Base-by-base conservation (phyloP, 2,113 vertebrate genomes). In the Rhineura floridana region DNA sequence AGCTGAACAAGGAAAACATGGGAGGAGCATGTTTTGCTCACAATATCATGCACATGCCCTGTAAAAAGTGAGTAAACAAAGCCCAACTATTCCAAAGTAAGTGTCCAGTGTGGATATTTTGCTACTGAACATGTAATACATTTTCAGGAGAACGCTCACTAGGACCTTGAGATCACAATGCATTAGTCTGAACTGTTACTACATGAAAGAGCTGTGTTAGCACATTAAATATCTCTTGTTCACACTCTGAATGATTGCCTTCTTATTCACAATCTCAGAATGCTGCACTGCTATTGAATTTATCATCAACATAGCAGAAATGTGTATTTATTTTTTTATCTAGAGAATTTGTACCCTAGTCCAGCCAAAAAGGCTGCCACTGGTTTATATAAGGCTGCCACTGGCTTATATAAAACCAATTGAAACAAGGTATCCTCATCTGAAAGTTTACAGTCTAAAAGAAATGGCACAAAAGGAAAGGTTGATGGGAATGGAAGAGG, bases 131-230 rank as follows among this genome's bases (percentile, higher is more conserved):
- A 91, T 94, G 93, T 95, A 94, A 95, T 95, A 92, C 93, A 93
- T 94, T 95, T 95, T 89, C 94, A 94, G 89, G 92, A 94, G 91
- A 92, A 95, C 42, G 65, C 82, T 84, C 93, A 93, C 92, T 92
- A 91, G 92, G 94, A 93, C 94, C 95, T 96, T 96, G 93, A 94
- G 95, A 96, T 93, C 94, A 93, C 94, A 95, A 95, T 95, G 93
- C 95, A 94, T 96, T 95, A 94, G 92, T 94, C 92, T 95, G 94
- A 94, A 93, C 50, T 75, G 25, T 93, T 95, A 94, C 94, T 94
- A 91, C 91, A 95, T 95, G 92, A 95, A 94, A 87, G 36, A 95
- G 62, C 81, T 96, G 93, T 94, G 92, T 96, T 95, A 94, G 94
- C 94, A 95, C 91, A 89, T 96, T 95, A 95, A 92, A 94, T 94